Evolutionary conservation across 2,113 vertebrate species (phyloP).

Genomic region (Amia ocellicauda): DNA sequence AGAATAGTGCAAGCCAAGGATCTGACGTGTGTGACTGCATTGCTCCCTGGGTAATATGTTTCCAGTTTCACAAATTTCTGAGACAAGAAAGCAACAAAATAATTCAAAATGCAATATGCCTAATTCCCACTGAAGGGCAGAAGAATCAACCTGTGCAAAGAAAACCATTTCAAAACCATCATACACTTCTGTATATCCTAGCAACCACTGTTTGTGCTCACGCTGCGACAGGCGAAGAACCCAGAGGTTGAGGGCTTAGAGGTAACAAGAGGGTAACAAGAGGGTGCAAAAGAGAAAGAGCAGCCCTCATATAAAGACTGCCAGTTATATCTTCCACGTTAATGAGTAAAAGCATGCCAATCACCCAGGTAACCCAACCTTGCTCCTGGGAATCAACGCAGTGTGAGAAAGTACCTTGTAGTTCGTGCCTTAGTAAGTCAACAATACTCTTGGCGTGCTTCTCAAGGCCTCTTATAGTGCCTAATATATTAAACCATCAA

Average conservation of each 20-base stretch:
- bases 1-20: no score
- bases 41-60: no score
- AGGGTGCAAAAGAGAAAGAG: constrained; percentile 1
- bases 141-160: no score
- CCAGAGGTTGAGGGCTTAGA: constrained; percentile 10
- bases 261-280: constrained; percentile 11
- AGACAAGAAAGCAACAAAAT: neutral
- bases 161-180: no score
- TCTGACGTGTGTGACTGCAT: no score
- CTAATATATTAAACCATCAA: no score
- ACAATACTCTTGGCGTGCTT: neutral
- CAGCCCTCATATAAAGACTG: constrained; percentile 21
- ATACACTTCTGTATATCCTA: constrained; percentile 21
- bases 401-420: constrained; percentile 15
- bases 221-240: neutral
- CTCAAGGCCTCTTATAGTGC: neutral
- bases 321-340: constrained; percentile 9
- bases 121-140: no score
- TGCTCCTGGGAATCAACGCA: constrained; percentile 10
- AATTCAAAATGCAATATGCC: neutral
- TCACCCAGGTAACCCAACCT: constrained; percentile 17
- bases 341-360: constrained; percentile 6
- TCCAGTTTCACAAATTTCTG: no score
- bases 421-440: neutral
- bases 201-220: constrained; percentile 15